Evolutionary conservation across 2,888 invertebrate genomes (phyloP), one percentile per base, ranked within the genome.

Genomic region (Drosophila eohydei): DNA sequence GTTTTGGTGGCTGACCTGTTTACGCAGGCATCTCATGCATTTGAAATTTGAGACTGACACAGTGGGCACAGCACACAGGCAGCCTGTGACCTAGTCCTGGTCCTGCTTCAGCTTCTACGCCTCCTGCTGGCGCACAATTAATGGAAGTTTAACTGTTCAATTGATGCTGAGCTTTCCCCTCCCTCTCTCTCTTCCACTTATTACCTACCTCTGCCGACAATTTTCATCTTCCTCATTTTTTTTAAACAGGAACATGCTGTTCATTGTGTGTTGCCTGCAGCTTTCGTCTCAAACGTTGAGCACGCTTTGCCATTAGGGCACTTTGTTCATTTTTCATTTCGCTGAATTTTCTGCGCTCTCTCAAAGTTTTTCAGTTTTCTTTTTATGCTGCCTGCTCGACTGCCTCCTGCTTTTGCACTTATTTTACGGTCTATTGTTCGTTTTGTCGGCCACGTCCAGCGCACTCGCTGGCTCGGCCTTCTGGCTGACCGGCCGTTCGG

Each of bases 61-160:
- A 86, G 69, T 81, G 74, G 83, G 81, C 78, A 77, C 57, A 36
- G 52, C 38, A 8, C 14, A 34, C 32, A 11, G 54, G 21, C 43
- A 41, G 54, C 26, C 38, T 41, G 32, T 48, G 44, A 41, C 40
- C 71, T 32, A 46, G 51, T 51, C 51, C 34, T 16, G 48, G 14
- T 52, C 2, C 21, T 30, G 36, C 51, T 43, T 12, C 48, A 52
- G 40, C 40, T n/a, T 36, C 57, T 44, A 16, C 38, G 38, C 21
- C 40, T 14, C 40, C 59, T 79, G 78, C 74, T 66, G 74, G 89
- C 71, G 80, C 71, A 86, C 89, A 90, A 90, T 90, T 90, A 90
- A 90, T 90, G 89, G 88, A 90, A 88, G 90, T 90, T 90, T 89
- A 90, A 90, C 89, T 90, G 90, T 91, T 90, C 90, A 90, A 90